A percentile compares a stretch with the other conserved stretches of the same genome.
These are phyloP conservation scores for Escarpia spicata DNA, from an alignment of 2,888 invertebrate genomes.

Conservation along the genomic window DNA sequence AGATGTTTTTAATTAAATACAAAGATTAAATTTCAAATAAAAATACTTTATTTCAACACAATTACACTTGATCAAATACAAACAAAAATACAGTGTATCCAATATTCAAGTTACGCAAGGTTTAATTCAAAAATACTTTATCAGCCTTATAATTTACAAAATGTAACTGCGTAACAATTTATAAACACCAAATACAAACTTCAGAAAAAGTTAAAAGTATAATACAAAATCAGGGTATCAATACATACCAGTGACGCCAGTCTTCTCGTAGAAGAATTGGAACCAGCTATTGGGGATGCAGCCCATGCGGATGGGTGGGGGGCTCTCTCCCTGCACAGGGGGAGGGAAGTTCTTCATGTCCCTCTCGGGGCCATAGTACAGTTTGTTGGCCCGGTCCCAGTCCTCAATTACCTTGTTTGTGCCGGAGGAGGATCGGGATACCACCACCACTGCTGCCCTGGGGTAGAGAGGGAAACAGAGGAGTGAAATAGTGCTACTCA, in stretches of 20 bases:
- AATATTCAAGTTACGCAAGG: no score
- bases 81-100: no score
- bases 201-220: no score
- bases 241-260: conserved; percentile 76
- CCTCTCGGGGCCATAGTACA: conserved; percentile 71
- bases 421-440: neutral
- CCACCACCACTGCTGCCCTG: neutral
- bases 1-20: no score
- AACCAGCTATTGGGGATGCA: conserved; percentile 97
- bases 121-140: no score
- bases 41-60: no score
- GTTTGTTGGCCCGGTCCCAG: conserved; percentile 56
- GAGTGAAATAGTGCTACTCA: no score
- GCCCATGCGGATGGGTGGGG: conserved; percentile 82
- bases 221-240: neutral
- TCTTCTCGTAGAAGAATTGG: conserved; percentile 92
- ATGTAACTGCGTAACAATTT: no score
- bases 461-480: neutral
- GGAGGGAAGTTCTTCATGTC: conserved; percentile 82
- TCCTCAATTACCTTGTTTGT: conserved; percentile 31
- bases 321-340: conserved; percentile 75
- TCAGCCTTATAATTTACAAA: no score
- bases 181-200: no score
- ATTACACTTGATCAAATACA: no score
- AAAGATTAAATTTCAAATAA: no score